Conservation (phyloP, 2,113 vertebrate species). For the Formicarius rufipectus region DNA sequence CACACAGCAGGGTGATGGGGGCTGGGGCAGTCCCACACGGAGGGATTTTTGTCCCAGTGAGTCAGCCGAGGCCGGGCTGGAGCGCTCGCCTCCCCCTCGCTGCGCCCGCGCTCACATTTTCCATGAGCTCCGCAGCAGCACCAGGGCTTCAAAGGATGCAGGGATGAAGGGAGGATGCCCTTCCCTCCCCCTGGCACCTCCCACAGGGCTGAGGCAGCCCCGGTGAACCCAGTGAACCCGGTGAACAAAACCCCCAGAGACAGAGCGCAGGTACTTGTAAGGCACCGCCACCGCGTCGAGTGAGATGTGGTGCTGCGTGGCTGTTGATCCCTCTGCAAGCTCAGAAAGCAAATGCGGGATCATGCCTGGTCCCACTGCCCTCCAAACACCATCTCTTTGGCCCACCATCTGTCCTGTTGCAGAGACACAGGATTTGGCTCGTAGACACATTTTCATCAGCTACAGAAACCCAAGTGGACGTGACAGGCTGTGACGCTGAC, state of each 20-base stretch:
- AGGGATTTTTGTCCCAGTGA: background rate
- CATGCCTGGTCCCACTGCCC: rapidly evolving
- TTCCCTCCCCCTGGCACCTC: background rate
- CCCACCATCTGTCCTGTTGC: background rate
- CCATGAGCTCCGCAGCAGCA: background rate
- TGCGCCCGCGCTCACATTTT: background rate
- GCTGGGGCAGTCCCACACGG: background rate
- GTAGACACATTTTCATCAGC: background rate
- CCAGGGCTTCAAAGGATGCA: background rate
- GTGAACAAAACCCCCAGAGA: too few species aligned
- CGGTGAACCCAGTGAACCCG: background rate
- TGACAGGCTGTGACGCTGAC: background rate
- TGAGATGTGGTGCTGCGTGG: background rate
- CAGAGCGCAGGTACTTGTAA: background rate
- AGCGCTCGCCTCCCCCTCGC: background rate
- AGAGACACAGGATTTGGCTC: background rate
- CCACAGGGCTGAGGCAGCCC: background rate
- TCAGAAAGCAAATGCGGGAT: too few species aligned
- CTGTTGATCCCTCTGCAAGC: background rate
- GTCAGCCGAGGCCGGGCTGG: background rate
- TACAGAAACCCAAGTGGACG: background rate
- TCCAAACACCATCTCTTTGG: background rate
- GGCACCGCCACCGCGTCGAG: background rate
- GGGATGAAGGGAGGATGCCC: background rate
- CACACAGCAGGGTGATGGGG: rapidly evolving